Base-by-base conservation (phyloP, 2,888 invertebrate species). In the Cataglyphis albicans region DNA sequence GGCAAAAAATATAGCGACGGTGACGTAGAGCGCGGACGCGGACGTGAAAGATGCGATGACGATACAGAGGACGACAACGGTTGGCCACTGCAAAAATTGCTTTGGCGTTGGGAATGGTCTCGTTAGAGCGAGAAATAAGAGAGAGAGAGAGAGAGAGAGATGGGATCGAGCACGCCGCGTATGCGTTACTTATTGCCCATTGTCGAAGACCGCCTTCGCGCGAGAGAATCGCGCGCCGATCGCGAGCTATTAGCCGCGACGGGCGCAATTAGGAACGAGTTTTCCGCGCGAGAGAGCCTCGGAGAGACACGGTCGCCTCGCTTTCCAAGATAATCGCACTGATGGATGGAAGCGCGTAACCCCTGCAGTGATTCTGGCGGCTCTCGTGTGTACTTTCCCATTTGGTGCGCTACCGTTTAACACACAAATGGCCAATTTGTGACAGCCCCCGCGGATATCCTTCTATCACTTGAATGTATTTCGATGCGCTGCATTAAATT, bases 101-200 rank as follows among this genome's bases (percentile, higher is more conserved):
- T 29, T 29, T 82, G 89, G 73, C 82, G 85, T 82, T 81, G 73
- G 59, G 86, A 88, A 88, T 68, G 90, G 86, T 90, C 90, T 90
- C 90, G 90, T 90, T 90, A 90, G 84, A 80, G 70, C 80, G 80
- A 83, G 81, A 83, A 78, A 85, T 89, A 86, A 21, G 68, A 25
- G 25, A 25, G 25, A 25, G 25, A 25, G 32, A 32, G 38, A 38
- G 38, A 38, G 73, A 89, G 89, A 48, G 73, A 89, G 89, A 90
- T 90, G 86, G 86, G 85, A 87, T 90, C 89, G 86, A 70, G 32
- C 35, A 35, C 78, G 44, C 25, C 57, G 57, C 35, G 72, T 52
- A 52, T 85, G 78, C 72, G 87, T 90, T 90, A 90, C 87, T 90
- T 90, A 90, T 90, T 87, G 90, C 89, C 89, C 83, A 90, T 90